Base-by-base conservation (phyloP, 2,797 vertebrate genomes). In the Nannoperca australis region DNA sequence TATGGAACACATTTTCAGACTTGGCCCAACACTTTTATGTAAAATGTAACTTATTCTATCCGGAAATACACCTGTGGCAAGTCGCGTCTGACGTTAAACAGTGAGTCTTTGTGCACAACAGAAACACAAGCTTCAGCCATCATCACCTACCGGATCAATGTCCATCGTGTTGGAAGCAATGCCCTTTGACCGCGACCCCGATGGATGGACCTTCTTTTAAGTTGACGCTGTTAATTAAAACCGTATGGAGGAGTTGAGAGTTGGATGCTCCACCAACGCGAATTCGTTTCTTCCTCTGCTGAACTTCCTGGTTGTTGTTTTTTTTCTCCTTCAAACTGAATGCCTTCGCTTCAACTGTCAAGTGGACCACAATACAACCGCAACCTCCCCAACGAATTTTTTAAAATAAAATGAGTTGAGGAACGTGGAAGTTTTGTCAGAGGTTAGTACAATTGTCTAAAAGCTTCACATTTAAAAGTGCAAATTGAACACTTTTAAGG, bases 271-370 rank as follows among this genome's bases (percentile, higher is more conserved):
- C 49, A 0, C 17, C 65, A 7, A 42, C 24, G 18, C 50, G 32
- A 68, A 15, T 51, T 60, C 65, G 81, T 78, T 85, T 81, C 65
- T 74, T 84, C 64, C 34, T 82, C 30, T 27, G 36, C 69, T 84
- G 44, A 24, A 93, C 94, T 95, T 95, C 95, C 94, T 94, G 93
- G 86, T 94, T 88, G 55, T 34, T 73, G 27, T 78, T 70, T 44
- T 54, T 73, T 63, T 62, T 66, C 69, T 60, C 40, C 66, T 74
- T 75, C 84, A 34, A 71, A 81, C 42, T 67, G 69, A 86, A 91
- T 92, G 91, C 90, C 82, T 77, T 54, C 60, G 70, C 82, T 47
- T 65, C 72, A 27, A 2, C 2, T 5, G 74, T 83, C 59, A 84
- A 70, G 30, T 34, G 1, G 0, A 8, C 10, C 1, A 11, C 1